phyloP scores from a whole-genome alignment of 1,140 invertebrate species.

The Trichoplusia ni region DNA sequence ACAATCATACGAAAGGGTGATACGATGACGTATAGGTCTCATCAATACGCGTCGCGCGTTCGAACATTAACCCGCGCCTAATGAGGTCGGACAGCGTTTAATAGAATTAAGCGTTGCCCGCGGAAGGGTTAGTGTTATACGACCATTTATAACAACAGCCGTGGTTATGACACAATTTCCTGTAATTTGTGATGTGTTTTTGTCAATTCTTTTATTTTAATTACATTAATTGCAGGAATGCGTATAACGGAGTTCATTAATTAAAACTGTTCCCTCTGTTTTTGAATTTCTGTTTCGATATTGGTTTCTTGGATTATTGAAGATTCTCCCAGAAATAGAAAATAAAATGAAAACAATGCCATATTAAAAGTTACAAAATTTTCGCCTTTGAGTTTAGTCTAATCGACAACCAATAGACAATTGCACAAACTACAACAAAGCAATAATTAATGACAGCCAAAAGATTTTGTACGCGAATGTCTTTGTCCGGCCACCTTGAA shows the following conservation, averaged over 20 bases:
- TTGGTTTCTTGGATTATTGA: too few relatives aligned
- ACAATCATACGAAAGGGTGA: slow-evolving; percentile 19
- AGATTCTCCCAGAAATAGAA: too few relatives aligned
- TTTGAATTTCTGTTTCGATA: too few relatives aligned
- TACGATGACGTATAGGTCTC: slow-evolving; percentile 65
- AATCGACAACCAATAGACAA: neutral
- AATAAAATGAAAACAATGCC: too few relatives aligned
- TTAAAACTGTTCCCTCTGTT: too few relatives aligned
- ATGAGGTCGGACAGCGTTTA: slow-evolving; percentile 66
- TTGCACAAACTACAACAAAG: too few relatives aligned
- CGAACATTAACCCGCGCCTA: slow-evolving; percentile 64
- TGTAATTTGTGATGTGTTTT: slow-evolving; percentile 9
- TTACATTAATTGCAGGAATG: too few relatives aligned
- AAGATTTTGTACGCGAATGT: neutral
- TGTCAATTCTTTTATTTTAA: too few relatives aligned
- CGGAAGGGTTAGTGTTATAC: slow-evolving; percentile 34
- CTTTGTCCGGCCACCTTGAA: neutral
- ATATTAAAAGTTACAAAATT: too few relatives aligned
- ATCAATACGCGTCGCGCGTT: slow-evolving; percentile 64
- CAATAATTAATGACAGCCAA: too few relatives aligned
- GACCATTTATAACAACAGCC: slow-evolving; percentile 11
- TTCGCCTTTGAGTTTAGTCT: too few relatives aligned
- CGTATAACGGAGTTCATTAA: too few relatives aligned
- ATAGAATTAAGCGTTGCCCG: slow-evolving; percentile 64
- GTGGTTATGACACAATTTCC: slow-evolving; percentile 15